Conservation (phyloP, 2,888 invertebrate genomes). For the Amiota minor region DNA sequence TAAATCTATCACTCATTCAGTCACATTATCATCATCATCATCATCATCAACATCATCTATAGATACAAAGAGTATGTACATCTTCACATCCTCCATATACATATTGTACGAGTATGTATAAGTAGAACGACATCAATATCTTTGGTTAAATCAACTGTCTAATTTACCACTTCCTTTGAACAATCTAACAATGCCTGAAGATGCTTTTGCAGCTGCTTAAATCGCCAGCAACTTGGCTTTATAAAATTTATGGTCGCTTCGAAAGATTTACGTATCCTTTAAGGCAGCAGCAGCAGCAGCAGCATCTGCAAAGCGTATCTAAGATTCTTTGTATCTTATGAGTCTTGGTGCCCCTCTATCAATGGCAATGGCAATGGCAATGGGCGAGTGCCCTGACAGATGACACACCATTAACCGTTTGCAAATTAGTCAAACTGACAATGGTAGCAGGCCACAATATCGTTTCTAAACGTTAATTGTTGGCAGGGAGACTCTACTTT, state of each 20-base stretch:
- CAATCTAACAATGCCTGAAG: slow-evolving; percentile 6
- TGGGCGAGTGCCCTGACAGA: slow-evolving; percentile 48
- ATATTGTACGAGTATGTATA: no score
- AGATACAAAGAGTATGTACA: no score
- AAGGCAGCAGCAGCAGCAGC: slow-evolving; percentile 31
- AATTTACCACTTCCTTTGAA: slow-evolving; percentile 24
- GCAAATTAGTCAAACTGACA: slow-evolving; percentile 63
- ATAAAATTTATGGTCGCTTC: slow-evolving; percentile 66
- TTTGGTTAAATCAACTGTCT: neutral
- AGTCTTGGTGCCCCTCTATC: neutral
- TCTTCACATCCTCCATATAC: no score
- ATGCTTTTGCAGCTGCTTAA: slow-evolving; percentile 44
- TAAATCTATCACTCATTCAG: no score
- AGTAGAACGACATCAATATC: neutral
- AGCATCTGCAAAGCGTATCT: neutral
- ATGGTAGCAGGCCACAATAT: slow-evolving; percentile 7
- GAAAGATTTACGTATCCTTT: slow-evolving; percentile 70
- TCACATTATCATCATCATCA: no score
- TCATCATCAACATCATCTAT: no score
- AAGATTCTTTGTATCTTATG: no score
- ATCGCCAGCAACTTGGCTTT: slow-evolving; percentile 55
- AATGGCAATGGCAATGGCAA: neutral
- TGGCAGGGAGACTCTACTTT: slow-evolving; percentile 3
- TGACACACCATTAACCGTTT: slow-evolving; percentile 51
- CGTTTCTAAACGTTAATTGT: slow-evolving; percentile 8